Evolutionary conservation across 2,113 vertebrate genomes (phyloP), one percentile per base, ranked within the genome.

Genomic region (Apaloderma vittatum): DNA sequence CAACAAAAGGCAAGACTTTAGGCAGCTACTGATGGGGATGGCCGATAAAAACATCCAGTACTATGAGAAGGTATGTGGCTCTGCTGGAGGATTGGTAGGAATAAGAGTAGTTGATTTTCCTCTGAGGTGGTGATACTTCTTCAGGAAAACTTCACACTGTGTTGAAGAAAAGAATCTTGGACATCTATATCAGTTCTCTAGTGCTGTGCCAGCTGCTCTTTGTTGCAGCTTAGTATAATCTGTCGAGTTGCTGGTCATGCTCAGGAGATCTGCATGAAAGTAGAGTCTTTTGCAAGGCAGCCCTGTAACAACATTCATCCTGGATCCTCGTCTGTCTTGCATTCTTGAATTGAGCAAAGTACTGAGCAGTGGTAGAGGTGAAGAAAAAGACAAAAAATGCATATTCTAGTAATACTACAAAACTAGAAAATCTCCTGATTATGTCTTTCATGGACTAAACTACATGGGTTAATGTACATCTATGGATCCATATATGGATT

Each of bases 1-100:
- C 98, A 99, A 98, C 97, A 99, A 99, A 98, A 98, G 99, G 46
- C 99, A 99, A 88, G 99, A 99, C 96, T 99, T 99, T 68, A 99
- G 99, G 92, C 99, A 99, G 97, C 98, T 99, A 54, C 98, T 99
- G 57, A 99, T 99, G 70, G 98, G 99, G 57, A 99, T 99, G 98
- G 99, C 99, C 4, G 99, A 99, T 98, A 99, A 98, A 98, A 99
- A 99, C 97, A 99, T 99, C 95, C 99, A 98, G 88, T 99, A 99
- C 97, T 99, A 99, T 5, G 99, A 99, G 96, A 99, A 99, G 99
- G 99, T 99, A 96, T 17, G 86, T 89, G 40, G 20, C 19, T 32
- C 49, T 83, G 7, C 63, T 77, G 22, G 16, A 88, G 3, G 27
- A 43, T 12, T 77, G 55, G 13, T 30, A 55, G 36, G 22, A 83